Base-by-base conservation (phyloP, 2,113 vertebrate species). In the Bothrops jararaca region DNA sequence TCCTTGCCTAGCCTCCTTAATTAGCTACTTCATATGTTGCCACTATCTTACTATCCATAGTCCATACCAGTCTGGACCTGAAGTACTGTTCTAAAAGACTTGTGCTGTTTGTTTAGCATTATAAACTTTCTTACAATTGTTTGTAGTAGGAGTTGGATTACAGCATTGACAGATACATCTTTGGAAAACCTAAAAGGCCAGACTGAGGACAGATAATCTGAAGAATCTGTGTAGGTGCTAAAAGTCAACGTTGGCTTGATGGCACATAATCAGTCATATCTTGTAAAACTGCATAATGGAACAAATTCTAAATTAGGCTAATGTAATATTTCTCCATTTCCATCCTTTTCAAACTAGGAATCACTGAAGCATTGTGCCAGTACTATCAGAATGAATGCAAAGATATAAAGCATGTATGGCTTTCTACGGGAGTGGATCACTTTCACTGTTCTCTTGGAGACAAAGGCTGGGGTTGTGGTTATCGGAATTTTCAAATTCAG, bases 401-500 rank as follows among this genome's bases (percentile, higher is more conserved):
- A 95, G 98, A 99, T 90, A 97, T 96, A 86, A 97, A 92, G 34
- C 98, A n/a, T 0, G 98, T 99, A 12, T 99, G 98, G 99, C 98
- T 99, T 91, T 98, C 98, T 94, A 57, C 98, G 0, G 98, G 96
- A 93, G 98, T 98, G 1, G 98, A 99, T 95, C 98, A 99, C 96
- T 99, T 98, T 97, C 98, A 98, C 85, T 98, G 98, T 5, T 98
- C 98, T 42, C 95, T 95, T 24, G 99, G 99, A 0, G 99, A 99
- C 94, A 97, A 95, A 97, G 98, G 99, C 93, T 99, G 99, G 99
- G 99, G 99, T 53, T 99, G 99, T 15, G 99, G 99, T 86, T 99
- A 99, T 97, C 98, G 99, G 96, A 99, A 99, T 96, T 98, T 99
- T 96, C 99, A 99, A 94, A 99, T 99, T 98, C 96, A 99, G 2